phyloP scores from a whole-genome alignment of 1,140 invertebrate species.

The Drosophila navojoa region DNA sequence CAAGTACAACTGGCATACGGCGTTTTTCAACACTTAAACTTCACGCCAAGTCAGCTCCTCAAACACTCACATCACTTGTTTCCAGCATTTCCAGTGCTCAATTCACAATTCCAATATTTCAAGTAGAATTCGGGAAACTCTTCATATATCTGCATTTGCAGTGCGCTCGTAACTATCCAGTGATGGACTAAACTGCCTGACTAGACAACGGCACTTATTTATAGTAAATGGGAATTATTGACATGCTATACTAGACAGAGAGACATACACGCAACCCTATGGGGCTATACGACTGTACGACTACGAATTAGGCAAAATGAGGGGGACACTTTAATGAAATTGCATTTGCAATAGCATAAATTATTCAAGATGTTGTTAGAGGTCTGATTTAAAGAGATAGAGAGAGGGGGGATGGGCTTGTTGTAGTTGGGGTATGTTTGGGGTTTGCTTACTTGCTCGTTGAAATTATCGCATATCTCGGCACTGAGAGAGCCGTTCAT shows the following conservation, averaged over 20 bases:
- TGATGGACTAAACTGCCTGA: constrained; percentile 55
- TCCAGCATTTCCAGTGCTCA: constrained; percentile 49
- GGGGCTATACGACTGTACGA: no score
- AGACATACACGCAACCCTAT: neutral
- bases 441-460: constrained; percentile 81
- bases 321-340: constrained; percentile 6
- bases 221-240: constrained; percentile 67
- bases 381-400: no score
- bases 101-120: neutral
- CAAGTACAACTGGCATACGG: no score
- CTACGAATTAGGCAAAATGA: constrained; percentile 3
- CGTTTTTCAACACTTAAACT: constrained; percentile 1
- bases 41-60: neutral
- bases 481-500: constrained; percentile 79
- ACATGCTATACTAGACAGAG: constrained; percentile 34
- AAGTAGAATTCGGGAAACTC: neutral
- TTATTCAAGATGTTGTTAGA: constrained; percentile 19
- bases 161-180: constrained; percentile 20
- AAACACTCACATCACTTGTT: constrained; percentile 63
- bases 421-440: neutral
- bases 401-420: neutral
- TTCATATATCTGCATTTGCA: constrained; percentile 2
- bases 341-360: constrained; percentile 6
- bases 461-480: constrained; percentile 83
- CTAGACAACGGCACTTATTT: constrained; percentile 52